Evolutionary conservation across 2,888 invertebrate species (phyloP), one percentile per base, ranked within the genome.

Genomic region (Gnatocerus cornutus): DNA sequence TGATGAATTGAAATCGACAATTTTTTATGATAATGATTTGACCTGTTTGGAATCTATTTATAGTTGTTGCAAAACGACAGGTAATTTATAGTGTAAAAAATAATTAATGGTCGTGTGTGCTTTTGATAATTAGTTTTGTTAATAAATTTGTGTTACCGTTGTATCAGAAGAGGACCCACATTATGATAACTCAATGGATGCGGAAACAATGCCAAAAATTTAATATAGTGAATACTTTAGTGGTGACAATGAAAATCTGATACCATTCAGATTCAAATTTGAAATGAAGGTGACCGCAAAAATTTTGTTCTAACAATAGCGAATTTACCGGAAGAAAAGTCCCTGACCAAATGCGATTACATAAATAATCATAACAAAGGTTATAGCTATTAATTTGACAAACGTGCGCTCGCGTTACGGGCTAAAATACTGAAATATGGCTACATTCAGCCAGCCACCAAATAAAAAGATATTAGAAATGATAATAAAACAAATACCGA

Each of bases 11-110:
- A 30, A 53, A 65, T 56, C 48, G 48, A 56, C 37, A 67, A 37
- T 67, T 58, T 58, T 59, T 67, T 58, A 66, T 66, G 48, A 59
- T 52, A 67, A 67, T 59, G 46, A 64, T 65, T 56, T 65, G 65
- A 65, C 65, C 56, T 65, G 56, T 58, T 48, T 56, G 65, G 65
- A 56, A 65, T 58, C 39, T 65, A 65, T 56, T 56, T 56, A 65
- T 56, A 65, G 59, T 30, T 21, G 66, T 59, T 59, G 59, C 66
- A 67, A 67, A 59, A 66, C 13, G 41, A 52, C 48, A 50, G 37
- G 56, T 46, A 55, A 56, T 65, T 65, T 56, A 39, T 65, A 10
- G 21, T 16, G 37, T 30, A 62, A 62, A 64, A 64, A 64, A 45
- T 43, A 64, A 64, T 55, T 64, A 64, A 55, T 53, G 53, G 33